Conservation (phyloP, 2,113 vertebrate species). For the Osmerus mordax region DNA sequence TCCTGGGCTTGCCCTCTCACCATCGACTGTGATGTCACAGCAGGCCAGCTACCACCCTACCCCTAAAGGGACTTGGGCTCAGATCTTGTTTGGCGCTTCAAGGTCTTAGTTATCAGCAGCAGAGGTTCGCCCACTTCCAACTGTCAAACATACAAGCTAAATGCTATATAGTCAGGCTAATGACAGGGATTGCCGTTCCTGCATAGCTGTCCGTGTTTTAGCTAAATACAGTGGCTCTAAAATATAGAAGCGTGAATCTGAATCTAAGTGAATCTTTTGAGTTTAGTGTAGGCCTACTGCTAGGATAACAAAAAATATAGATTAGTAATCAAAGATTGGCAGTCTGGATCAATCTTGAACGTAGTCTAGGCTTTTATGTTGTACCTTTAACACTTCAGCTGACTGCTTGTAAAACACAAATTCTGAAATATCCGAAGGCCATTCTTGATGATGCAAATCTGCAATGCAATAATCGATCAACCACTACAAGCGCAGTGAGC, state of each 20-base stretch:
- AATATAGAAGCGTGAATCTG: neutral
- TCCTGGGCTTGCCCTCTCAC: neutral
- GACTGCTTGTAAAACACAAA: neutral
- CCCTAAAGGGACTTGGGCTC: neutral
- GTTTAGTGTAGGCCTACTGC: neutral
- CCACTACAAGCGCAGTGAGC: slow-evolving; percentile 19
- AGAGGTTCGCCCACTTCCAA: neutral
- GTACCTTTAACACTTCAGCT: slow-evolving; percentile 31
- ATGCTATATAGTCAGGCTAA: slow-evolving; percentile 1
- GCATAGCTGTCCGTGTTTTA: neutral
- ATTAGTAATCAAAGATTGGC: slow-evolving; percentile 7
- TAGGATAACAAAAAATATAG: neutral
- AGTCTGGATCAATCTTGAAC: slow-evolving; percentile 19
- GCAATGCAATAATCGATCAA: slow-evolving; percentile 17
- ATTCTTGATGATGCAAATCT: slow-evolving; percentile 5
- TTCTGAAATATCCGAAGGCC: slow-evolving; percentile 16
- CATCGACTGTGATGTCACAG: neutral
- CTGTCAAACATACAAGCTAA: neutral
- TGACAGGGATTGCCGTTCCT: neutral
- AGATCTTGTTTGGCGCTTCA: neutral
- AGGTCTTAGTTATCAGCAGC: neutral
- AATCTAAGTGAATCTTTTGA: neutral
- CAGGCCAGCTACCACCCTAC: neutral
- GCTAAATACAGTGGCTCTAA: neutral
- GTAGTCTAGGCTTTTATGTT: neutral